A percentile compares a stretch with the other conserved stretches of the same genome.
These are phyloP conservation scores for Latrodectus geometricus DNA, from an alignment of 1,140 invertebrate species.

Conservation along the genomic window DNA sequence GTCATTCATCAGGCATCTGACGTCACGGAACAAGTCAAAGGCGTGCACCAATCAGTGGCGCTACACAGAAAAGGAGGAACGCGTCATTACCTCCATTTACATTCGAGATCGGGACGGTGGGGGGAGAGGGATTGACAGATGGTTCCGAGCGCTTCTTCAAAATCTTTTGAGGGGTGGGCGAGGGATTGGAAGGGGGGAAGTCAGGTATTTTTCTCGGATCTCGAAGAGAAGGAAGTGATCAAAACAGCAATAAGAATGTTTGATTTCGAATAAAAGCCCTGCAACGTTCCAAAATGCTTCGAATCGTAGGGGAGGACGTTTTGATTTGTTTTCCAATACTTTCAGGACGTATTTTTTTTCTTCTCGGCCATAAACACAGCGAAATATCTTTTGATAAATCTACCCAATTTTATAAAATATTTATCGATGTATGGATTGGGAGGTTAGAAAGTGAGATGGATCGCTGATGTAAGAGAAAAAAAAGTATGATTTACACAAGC, in stretches of 20 bases:
- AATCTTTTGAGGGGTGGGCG: neutral
- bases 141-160: conserved; percentile 5
- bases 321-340: no score
- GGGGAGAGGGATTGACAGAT: conserved; percentile 31
- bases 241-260: neutral
- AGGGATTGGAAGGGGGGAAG: neutral
- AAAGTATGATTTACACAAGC: no score
- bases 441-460: no score
- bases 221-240: neutral
- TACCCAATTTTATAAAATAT: no score
- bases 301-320: no score
- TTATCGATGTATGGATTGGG: no score
- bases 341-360: no score
- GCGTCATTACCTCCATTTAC: conserved; percentile 21
- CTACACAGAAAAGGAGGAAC: conserved; percentile 50
- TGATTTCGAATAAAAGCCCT: neutral
- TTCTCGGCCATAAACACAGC: no score
- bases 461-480: no score
- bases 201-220: neutral
- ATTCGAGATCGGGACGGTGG: neutral
- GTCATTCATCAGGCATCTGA: conserved; percentile 48
- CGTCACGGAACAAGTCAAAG: conserved; percentile 55
- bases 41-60: conserved; percentile 53
- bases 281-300: no score
- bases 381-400: no score